Evolutionary conservation across 2,113 vertebrate genomes (phyloP).

Genomic region (Panurus biarmicus): DNA sequence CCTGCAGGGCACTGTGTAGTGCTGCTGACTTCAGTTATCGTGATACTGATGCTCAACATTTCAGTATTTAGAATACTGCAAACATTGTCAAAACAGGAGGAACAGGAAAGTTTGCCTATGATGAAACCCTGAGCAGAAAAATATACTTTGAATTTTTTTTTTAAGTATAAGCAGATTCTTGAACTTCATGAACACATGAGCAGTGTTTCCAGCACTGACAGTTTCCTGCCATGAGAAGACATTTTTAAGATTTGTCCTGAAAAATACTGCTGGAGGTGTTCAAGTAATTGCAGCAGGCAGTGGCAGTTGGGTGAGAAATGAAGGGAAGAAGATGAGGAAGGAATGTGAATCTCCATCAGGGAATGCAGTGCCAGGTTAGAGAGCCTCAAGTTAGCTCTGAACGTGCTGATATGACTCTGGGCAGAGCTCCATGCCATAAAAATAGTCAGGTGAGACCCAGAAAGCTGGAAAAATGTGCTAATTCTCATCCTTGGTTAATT

Average conservation of each 20-base stretch:
- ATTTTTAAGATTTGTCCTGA: not conserved
- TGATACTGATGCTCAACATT: not conserved
- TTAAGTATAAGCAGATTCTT: not conserved
- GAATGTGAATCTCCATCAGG: not conserved
- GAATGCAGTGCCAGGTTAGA: not conserved
- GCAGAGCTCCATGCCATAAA: not conserved
- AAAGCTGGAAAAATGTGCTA: not conserved
- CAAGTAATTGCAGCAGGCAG: not conserved
- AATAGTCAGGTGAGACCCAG: not conserved
- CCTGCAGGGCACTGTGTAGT: not conserved
- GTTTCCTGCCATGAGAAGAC: not conserved
- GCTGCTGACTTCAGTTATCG: not conserved
- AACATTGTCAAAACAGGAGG: not conserved
- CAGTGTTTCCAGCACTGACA: not conserved
- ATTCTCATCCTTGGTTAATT: not conserved
- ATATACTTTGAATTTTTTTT: not conserved
- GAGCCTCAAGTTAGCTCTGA: not conserved
- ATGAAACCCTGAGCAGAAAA: not conserved
- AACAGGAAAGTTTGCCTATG: not conserved
- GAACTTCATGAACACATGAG: not conserved
- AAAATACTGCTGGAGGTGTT: not conserved
- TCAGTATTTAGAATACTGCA: not conserved
- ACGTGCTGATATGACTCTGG: not conserved
- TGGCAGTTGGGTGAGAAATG: not conserved
- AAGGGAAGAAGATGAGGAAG: not conserved